Evolutionary conservation across 2,113 vertebrate species (phyloP).

Genomic region (Hyaena hyaena): DNA sequence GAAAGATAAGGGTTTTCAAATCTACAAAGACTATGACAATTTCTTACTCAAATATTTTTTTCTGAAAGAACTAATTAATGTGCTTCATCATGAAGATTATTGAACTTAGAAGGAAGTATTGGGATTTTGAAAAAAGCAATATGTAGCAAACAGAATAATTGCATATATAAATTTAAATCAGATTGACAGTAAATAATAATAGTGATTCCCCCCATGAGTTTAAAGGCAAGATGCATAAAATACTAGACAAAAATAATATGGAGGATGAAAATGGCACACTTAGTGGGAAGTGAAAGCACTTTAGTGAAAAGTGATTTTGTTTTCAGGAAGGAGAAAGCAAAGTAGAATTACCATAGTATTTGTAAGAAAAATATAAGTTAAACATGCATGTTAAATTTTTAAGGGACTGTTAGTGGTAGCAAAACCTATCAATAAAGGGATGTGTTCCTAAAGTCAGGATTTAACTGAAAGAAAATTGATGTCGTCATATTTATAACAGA

Average conservation of each 20-base stretch:
- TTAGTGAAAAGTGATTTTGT: neutral
- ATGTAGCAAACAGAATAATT: neutral
- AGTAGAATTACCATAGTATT: neutral
- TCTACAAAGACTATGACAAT: neutral
- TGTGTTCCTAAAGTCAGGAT: neutral
- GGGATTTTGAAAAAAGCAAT: neutral
- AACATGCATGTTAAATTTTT: neutral
- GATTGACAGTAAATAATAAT: neutral
- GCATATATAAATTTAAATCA: neutral
- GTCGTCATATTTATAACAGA: neutral
- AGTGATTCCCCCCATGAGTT: neutral
- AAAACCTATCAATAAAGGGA: neutral
- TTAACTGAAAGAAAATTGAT: neutral
- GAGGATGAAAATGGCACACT: neutral
- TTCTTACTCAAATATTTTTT: neutral
- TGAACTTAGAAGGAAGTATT: neutral
- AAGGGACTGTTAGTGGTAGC: neutral
- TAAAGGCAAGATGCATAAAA: neutral
- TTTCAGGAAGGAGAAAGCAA: neutral
- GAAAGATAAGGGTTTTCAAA: neutral
- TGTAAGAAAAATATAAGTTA: conserved; percentile 9
- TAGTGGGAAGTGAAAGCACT: neutral
- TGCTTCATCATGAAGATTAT: neutral
- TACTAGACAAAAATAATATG: neutral
- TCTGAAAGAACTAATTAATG: neutral